These are phyloP conservation scores for Rousettus leschenaultii DNA, from an alignment of 2,113 vertebrate genomes.

Conservation along the genomic window DNA sequence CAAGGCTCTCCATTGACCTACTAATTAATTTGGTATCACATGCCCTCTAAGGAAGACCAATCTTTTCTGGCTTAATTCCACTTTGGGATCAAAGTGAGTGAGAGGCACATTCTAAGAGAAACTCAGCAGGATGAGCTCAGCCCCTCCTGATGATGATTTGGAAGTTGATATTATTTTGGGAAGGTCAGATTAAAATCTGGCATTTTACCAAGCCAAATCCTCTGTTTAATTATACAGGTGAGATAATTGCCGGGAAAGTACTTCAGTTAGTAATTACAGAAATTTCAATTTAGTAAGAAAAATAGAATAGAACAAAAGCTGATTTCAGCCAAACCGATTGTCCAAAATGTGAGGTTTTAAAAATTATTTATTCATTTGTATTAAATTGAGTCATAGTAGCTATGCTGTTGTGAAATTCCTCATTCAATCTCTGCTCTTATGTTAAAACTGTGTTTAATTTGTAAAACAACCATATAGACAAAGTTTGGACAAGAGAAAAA, in stretches of 20 bases:
- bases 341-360: neutral
- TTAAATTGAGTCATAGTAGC: neutral
- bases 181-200: neutral
- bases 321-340: constrained; percentile 39
- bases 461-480: neutral
- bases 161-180: constrained; percentile 20
- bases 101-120: neutral
- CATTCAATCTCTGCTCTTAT: neutral
- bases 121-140: neutral
- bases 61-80: neutral
- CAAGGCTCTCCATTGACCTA: neutral
- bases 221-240: constrained; percentile 48
- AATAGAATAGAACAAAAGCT: constrained; percentile 40
- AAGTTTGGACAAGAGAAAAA: neutral
- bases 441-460: neutral
- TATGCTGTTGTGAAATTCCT: neutral
- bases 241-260: constrained; percentile 46
- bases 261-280: constrained; percentile 54
- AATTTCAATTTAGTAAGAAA: constrained; percentile 38
- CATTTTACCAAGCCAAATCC: constrained; percentile 13
- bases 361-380: constrained; percentile 10
- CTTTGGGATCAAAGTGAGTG: neutral
- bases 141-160: neutral
- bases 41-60: neutral
- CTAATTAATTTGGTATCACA: neutral